Evolutionary conservation across 2,113 vertebrate species (phyloP), one percentile per base, ranked within the genome.

Genomic region (Paracanthobrama guichenoti): DNA sequence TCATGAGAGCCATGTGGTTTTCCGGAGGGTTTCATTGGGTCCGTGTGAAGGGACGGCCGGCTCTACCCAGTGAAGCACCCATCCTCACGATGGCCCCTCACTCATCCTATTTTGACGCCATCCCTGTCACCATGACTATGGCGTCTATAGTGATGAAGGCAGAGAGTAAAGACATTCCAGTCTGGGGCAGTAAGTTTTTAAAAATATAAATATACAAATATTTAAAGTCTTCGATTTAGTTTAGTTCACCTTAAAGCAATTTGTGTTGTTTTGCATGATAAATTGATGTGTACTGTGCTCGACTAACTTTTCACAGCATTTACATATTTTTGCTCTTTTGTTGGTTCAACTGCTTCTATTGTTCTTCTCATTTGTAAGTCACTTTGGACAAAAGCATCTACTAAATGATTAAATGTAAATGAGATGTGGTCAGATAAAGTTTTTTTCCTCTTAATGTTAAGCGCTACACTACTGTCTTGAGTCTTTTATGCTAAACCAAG

Each of bases 1-100:
- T 97, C 88, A 98, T 99, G 97, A 95, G 97, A 26, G 91, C 95
- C 88, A 96, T 99, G 97, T 99, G 98, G 98, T 97, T 99, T 74
- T 96, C 95, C 0, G 97, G 96, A 35, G 98, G 98, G 60, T 99
- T 99, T 91, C 97, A 99, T 71, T 96, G 94, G 91, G 94, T 99
- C 87, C 94, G 89, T 2, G 96, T 98, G 24, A 99, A 98, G 91
- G 98, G 98, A 11, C 92, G 90, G 35, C 95, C 85, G 64, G 97
- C 95, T 0, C 83, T 93, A 35, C 94, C 97, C 0, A 87, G 93
- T 0, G 96, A 98, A 90, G 97, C 95, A 0, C 90, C 97, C 28
- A 97, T 99, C 88, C 91, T 99, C 84, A 97, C 96, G 0, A 91
- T 97, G 86, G 97, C 97, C 0, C 98, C 98, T 0, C 98, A 99